phyloP scores from a whole-genome alignment of 2,888 invertebrate species.

The Tetranychus piercei region DNA sequence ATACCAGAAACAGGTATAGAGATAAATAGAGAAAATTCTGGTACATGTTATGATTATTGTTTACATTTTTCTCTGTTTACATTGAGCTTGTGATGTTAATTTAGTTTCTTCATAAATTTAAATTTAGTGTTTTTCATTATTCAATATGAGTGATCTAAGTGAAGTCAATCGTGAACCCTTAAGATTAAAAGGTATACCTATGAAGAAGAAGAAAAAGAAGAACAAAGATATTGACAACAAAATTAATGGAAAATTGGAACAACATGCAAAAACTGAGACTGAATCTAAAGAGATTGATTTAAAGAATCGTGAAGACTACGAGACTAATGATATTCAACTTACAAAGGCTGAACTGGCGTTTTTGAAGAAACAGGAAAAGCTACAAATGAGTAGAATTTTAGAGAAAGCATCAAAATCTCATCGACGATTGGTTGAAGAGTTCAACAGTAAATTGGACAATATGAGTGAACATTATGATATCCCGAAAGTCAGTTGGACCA shows the following conservation, averaged over 20 bases:
- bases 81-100: too few species aligned
- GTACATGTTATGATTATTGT: too few species aligned
- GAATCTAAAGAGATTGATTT: constrained; percentile 31
- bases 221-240: constrained; percentile 30
- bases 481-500: constrained; percentile 97
- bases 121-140: not conserved
- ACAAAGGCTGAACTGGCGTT: constrained; percentile 70
- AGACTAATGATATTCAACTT: constrained; percentile 8
- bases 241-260: too few species aligned
- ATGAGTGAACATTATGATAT: constrained; percentile 94
- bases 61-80: too few species aligned
- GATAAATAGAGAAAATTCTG: too few species aligned
- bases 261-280: constrained; percentile 43
- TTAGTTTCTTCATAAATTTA: too few species aligned
- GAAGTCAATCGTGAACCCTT: constrained; percentile 16
- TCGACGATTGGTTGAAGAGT: constrained; percentile 86
- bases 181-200: constrained; percentile 18
- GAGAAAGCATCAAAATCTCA: constrained; percentile 87
- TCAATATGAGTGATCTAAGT: constrained; percentile 20
- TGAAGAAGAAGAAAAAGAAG: constrained; percentile 45
- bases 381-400: constrained; percentile 61
- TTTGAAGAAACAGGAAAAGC: constrained; percentile 68
- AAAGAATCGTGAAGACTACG: too few species aligned
- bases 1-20: too few species aligned
- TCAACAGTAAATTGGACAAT: constrained; percentile 79